Base-by-base conservation (phyloP, 2,888 invertebrate species). In the Xestoiulus laeticollis region DNA sequence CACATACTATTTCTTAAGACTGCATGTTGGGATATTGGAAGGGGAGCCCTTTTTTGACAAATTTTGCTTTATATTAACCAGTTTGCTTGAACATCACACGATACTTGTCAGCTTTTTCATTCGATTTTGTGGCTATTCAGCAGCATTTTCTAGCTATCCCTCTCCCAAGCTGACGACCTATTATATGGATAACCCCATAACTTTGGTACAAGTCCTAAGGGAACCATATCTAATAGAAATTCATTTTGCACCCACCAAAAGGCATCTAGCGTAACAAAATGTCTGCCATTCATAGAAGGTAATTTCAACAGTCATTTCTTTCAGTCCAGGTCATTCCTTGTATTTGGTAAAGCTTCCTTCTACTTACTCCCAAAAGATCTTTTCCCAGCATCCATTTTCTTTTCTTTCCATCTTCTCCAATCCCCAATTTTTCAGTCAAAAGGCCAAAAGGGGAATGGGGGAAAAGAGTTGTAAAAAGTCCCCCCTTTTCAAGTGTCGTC, bases 401-500 rank as follows among this genome's bases (percentile, higher is more conserved):
- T 38, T 38, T n/a, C n/a, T 22, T n/a, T 59, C 59, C 59, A 59
- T 59, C 59, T 59, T 59, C n/a, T 22, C 59, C 59, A 59, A 59
- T 22, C 59, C 59, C 59, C 59, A 59, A 22, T 59, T 59, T 59
- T 59, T 59, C 59, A 59, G 22, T n/a, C 59, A n/a, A 48, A 19
- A 48, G 19, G 48, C 48, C 48, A 48, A 48, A 16, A 48, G 48
- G 16, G 19, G 16, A 48, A n/a, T n/a, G n/a, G n/a, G 59, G 59
- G 59, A 10, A 59, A 48, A 48, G 48, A 48, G 48, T 48, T 48
- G 48, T 48, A 16, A 48, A 48, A 48, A 16, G 48, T 16, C 8
- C 68, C 68, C 68, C 68, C n/a, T n/a, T n/a, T 68, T 68, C 1
- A 14, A 68, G 68, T 68, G 68, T 68, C 68, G 68, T 68, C 68